Conservation (phyloP, 2,888 invertebrate species). For the Rhyacophila evoluta region DNA sequence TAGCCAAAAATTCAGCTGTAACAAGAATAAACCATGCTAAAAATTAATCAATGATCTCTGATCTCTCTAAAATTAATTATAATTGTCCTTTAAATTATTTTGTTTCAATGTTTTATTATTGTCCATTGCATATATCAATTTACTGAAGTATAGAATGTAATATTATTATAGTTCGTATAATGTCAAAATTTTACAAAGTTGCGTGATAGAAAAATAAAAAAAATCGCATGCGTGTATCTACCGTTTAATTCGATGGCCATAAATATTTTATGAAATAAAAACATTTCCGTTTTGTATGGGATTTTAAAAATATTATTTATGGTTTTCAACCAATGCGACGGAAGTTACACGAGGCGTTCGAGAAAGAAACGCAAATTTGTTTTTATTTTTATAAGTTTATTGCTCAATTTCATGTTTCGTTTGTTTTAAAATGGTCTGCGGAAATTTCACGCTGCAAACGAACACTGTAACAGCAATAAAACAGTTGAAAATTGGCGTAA, state of each 20-base stretch:
- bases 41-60: too few species aligned
- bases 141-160: too few species aligned
- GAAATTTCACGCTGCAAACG: background rate
- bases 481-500: background rate
- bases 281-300: background rate
- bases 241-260: too few species aligned
- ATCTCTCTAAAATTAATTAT: too few species aligned
- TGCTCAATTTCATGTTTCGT: background rate
- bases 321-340: background rate
- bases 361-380: background rate
- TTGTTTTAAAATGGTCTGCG: background rate
- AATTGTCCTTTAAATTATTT: too few species aligned
- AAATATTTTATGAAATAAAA: background rate
- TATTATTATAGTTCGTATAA: too few species aligned
- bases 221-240: too few species aligned
- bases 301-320: constrained; percentile 10
- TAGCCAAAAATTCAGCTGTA: too few species aligned
- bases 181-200: background rate
- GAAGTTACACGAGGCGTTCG: background rate
- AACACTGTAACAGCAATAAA: background rate
- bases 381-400: background rate
- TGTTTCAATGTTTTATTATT: too few species aligned
- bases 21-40: too few species aligned
- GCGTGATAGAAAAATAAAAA: background rate
- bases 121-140: too few species aligned